Evolutionary conservation across 1,140 invertebrate genomes (phyloP), one percentile per base, ranked within the genome.

Genomic region (Drosophila ambigua): DNA sequence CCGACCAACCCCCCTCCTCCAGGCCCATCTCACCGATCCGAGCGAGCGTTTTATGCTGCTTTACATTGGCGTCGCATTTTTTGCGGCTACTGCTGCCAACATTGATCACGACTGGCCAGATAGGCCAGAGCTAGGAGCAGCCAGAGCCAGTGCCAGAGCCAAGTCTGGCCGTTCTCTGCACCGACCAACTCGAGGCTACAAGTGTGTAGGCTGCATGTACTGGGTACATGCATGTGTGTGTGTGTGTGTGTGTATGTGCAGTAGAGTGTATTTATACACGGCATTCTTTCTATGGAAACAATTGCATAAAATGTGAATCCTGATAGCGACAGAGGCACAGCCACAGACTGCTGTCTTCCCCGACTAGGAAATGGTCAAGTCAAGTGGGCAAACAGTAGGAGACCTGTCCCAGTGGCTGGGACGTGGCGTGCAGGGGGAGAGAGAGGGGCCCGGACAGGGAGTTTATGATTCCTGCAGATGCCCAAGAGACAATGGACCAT

Each of bases 241-340:
- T 39, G 20, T 15, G 23, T 9, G 11, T 62, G 23, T 58, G 2
- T 45, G 5, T 35, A 4, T 35, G 3, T 35, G 9, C 13, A 2
- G 35, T 13, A 13, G 11, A 39, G 35, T 76, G 76, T 72, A 79
- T 88, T 87, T 83, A 79, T 79, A 88, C 68, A 77, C 67, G 67
- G 53, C 76, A 88, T 87, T 87, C 84, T 87, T 87, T 87, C 83
- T 88, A 87, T 88, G 76, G 83, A 87, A 87, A 87, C 83, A 87
- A 88, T 87, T 87, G 82, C 83, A 87, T 87, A 87, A 88, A 87
- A 87, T 87, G 82, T 76, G 82, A 87, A 87, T 87, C 75, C 82
- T 82, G 83, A 87, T 87, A 87, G 83, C 83, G 50, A 87, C 74
- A 76, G 76, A 65, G 79, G 66, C 41, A 49, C 52, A 58, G 48